These are phyloP conservation scores for Strix aluco DNA, from an alignment of 2,113 vertebrate species.

Conservation along the genomic window DNA sequence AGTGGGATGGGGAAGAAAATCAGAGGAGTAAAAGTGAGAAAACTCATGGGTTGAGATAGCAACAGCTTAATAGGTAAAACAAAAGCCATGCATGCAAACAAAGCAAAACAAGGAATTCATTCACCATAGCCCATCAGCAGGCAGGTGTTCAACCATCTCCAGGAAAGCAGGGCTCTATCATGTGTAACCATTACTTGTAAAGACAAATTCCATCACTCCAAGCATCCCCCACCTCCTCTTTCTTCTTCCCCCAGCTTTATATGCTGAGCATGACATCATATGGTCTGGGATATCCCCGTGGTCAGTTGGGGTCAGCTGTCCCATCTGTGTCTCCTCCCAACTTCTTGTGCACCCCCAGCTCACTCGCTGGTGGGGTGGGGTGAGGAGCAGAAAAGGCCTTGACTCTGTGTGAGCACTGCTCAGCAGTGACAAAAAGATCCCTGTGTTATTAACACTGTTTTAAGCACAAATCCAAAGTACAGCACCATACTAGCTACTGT, in stretches of 20 bases:
- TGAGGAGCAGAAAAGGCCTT: not conserved
- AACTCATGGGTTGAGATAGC: not conserved
- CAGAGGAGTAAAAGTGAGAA: not conserved
- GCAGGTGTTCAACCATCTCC: no score
- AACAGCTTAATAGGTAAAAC: not conserved
- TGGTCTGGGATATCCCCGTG: rapidly evolving
- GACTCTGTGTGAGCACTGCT: not conserved
- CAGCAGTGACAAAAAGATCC: no score
- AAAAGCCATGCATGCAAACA: no score
- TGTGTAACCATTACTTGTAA: no score
- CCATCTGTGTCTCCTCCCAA: not conserved
- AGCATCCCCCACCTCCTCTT: not conserved
- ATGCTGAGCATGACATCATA: not conserved
- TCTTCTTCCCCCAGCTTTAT: not conserved
- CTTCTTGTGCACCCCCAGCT: not conserved
- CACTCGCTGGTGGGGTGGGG: not conserved
- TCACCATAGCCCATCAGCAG: no score
- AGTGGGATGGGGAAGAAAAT: not conserved
- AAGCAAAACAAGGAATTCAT: no score
- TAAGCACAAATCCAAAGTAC: not conserved
- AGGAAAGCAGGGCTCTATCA: no score
- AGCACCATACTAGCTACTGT: not conserved
- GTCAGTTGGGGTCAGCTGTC: not conserved
- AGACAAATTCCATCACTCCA: not conserved
- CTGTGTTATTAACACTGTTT: not conserved